Conservation (phyloP, 2,888 invertebrate species). For the Neuroscelio doddi region DNA sequence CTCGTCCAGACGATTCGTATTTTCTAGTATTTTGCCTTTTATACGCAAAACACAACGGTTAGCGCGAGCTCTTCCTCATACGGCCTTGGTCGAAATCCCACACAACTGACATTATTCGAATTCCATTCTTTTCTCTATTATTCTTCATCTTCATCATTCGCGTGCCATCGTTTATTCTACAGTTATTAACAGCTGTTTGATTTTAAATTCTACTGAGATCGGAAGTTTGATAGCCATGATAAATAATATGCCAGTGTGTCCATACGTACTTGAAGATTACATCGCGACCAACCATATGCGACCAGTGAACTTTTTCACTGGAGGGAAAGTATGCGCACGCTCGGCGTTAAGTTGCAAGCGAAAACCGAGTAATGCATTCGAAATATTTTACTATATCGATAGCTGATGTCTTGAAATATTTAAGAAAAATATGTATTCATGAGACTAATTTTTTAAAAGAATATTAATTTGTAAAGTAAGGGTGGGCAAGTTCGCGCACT, state of each 20-base stretch:
- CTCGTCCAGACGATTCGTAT: slow-evolving; percentile 20
- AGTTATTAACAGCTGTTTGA: background rate
- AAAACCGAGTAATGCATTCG: too few species aligned
- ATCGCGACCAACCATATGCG: slow-evolving; percentile 35
- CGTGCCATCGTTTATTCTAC: too few species aligned
- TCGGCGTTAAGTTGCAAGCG: background rate
- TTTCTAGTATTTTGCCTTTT: slow-evolving; percentile 23
- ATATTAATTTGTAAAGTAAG: too few species aligned
- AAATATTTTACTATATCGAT: too few species aligned
- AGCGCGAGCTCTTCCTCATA: slow-evolving; percentile 22
- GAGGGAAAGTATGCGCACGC: slow-evolving; percentile 47
- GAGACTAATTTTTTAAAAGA: too few species aligned
- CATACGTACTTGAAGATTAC: slow-evolving; percentile 1
- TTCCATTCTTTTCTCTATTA: slow-evolving; percentile 44
- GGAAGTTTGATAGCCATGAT: slow-evolving; percentile 3
- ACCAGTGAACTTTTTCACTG: slow-evolving; percentile 46
- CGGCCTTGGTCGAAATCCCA: slow-evolving; percentile 63
- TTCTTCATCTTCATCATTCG: slow-evolving; percentile 26
- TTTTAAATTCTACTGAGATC: slow-evolving; percentile 4
- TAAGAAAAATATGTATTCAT: too few species aligned
- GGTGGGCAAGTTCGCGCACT: too few species aligned
- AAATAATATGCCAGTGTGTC: slow-evolving; percentile 15
- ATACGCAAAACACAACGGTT: slow-evolving; percentile 27
- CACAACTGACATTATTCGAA: slow-evolving; percentile 59
- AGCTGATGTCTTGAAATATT: too few species aligned